Evolutionary conservation across 2,113 vertebrate species (phyloP).

Genomic region (Mastomys natalensis): DNA sequence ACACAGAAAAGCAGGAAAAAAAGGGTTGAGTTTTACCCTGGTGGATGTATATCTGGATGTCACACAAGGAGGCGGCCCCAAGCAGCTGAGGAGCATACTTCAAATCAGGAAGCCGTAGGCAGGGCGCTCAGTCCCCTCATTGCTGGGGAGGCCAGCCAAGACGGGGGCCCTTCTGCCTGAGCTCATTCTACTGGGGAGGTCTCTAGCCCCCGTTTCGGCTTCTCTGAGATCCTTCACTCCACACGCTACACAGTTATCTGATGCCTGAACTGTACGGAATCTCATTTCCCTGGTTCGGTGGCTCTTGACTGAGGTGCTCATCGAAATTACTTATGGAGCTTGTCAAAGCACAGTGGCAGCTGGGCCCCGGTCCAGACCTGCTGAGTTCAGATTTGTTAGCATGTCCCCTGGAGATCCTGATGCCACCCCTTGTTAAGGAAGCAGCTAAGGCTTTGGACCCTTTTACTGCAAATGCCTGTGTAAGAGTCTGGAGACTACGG

Average conservation of each 20-base stretch:
- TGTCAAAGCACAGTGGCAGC: neutral
- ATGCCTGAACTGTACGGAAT: neutral
- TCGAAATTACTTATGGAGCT: neutral
- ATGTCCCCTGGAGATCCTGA: neutral
- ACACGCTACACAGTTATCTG: neutral
- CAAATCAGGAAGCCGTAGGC: neutral
- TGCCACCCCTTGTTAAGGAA: neutral
- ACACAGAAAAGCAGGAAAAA: constrained; percentile 61
- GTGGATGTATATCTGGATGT: neutral
- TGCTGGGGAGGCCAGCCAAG: neutral
- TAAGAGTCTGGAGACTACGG: neutral
- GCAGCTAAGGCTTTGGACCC: neutral
- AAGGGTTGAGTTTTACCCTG: constrained; percentile 65
- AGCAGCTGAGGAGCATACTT: neutral
- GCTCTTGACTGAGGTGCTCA: neutral
- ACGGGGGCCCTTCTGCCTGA: neutral
- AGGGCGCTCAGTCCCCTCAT: rapidly evolving
- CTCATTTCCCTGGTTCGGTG: neutral
- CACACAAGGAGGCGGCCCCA: neutral
- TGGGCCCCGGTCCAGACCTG: neutral
- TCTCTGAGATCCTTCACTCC: too few relatives aligned
- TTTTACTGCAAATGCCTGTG: rapidly evolving
- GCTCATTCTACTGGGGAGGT: neutral
- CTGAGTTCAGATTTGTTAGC: neutral
- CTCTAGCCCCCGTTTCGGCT: neutral